Conservation (phyloP, 2,888 invertebrate genomes). For the Trimorus sp. region DNA sequence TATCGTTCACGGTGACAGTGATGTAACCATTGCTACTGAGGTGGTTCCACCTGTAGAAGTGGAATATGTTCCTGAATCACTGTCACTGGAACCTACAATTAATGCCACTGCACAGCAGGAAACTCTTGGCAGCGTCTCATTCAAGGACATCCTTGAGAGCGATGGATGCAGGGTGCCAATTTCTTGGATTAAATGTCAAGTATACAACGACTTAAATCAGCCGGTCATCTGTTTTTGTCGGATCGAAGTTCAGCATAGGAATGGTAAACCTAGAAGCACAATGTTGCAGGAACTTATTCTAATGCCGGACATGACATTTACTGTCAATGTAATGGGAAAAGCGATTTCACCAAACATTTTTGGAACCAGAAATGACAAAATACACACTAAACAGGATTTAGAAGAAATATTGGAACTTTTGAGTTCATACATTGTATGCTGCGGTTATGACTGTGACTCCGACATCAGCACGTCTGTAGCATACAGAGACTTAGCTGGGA, state of each 20-base stretch:
- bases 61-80: no score
- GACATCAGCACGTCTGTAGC: background rate
- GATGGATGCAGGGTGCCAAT: constrained; percentile 1
- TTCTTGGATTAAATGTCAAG: constrained; percentile 6
- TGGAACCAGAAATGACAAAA: background rate
- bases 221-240: background rate
- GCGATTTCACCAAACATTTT: background rate
- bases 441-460: constrained; percentile 1
- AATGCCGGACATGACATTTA: background rate
- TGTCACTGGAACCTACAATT: no score
- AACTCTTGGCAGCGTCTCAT: no score
- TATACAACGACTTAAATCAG: background rate
- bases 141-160: no score
- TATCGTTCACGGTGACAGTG: no score
- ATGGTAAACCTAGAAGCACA: background rate
- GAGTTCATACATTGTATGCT: background rate
- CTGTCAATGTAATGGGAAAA: constrained; percentile 4
- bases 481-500: background rate
- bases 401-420: constrained; percentile 13
- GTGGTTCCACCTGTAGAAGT: no score
- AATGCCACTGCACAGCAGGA: no score
- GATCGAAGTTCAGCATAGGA: background rate
- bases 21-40: no score
- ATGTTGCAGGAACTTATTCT: background rate
- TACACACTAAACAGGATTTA: background rate